Conservation (phyloP, 2,797 vertebrate species). For the Muscicapa comitata region DNA sequence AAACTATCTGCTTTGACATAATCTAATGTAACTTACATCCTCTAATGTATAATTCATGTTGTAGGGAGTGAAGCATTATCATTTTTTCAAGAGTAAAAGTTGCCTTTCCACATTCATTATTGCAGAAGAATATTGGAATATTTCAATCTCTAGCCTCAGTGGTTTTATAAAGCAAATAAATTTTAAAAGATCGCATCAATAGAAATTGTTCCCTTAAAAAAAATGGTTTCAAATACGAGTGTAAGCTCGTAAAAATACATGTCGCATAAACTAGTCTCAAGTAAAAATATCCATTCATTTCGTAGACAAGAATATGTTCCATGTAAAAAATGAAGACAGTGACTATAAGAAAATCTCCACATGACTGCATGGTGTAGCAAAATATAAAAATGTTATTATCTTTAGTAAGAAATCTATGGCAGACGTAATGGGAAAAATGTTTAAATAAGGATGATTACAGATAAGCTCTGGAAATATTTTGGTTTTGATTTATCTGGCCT, state of each 20-base stretch:
- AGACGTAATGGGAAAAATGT: background rate
- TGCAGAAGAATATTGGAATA: background rate
- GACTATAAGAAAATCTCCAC: background rate
- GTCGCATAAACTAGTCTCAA: background rate
- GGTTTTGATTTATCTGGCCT: background rate
- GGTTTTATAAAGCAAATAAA: background rate
- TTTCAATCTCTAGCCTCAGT: background rate
- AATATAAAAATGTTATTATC: background rate
- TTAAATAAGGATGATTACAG: background rate
- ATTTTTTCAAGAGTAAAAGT: background rate
- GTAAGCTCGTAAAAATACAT: background rate
- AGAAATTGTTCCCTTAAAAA: background rate
- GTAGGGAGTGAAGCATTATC: background rate
- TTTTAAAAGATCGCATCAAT: background rate
- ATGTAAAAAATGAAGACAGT: background rate
- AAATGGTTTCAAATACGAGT: background rate
- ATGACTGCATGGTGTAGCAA: background rate
- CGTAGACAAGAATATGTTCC: background rate
- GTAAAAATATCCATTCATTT: background rate
- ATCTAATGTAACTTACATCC: background rate
- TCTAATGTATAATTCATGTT: background rate
- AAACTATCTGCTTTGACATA: background rate
- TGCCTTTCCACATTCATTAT: background rate
- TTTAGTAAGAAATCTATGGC: background rate
- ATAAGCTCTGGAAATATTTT: background rate